phyloP scores from a whole-genome alignment of 2,888 invertebrate species.

The Lithophane leautieri region DNA sequence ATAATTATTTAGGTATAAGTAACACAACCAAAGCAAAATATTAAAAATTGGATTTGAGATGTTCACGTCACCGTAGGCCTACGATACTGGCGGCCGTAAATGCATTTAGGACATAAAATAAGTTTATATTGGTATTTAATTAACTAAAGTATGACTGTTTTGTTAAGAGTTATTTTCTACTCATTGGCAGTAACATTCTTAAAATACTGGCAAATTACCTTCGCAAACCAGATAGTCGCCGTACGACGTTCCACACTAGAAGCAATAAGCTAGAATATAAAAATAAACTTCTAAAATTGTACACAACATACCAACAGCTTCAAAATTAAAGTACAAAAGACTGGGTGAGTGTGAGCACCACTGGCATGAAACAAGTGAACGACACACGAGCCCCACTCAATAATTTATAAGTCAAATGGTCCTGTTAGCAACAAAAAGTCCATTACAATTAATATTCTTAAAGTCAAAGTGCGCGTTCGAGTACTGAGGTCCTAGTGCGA shows the following conservation, averaged over 20 bases:
- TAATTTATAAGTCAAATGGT: conserved; percentile 52
- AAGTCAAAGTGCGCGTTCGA: conserved; percentile 47
- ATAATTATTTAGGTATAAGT: conserved; percentile 88
- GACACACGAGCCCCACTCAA: conserved; percentile 25
- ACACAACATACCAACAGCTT: conserved; percentile 78
- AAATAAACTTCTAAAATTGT: conserved; percentile 85
- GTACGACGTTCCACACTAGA: conserved; percentile 56
- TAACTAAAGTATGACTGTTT: conserved; percentile 82
- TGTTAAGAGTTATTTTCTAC: conserved; percentile 77
- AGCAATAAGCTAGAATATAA: conserved; percentile 78
- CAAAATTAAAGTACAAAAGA: conserved; percentile 72
- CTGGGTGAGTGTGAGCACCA: conserved; percentile 32
- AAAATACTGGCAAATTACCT: conserved; percentile 79
- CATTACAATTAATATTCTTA: conserved; percentile 45
- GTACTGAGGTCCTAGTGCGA: too few species aligned
- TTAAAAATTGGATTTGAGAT: conserved; percentile 88
- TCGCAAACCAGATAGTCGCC: conserved; percentile 58
- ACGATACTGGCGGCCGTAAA: conserved; percentile 80
- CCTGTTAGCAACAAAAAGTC: conserved; percentile 61
- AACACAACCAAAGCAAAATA: conserved; percentile 90
- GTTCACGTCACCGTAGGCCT: conserved; percentile 80
- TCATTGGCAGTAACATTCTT: conserved; percentile 82
- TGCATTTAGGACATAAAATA: conserved; percentile 81
- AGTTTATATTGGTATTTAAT: conserved; percentile 76
- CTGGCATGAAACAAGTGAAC: neutral